Percentiles rank a stretch among this genome's conserved stretches.
Conservation (phyloP, 1,140 invertebrate species). For the Drosophila nigromelanica region DNA sequence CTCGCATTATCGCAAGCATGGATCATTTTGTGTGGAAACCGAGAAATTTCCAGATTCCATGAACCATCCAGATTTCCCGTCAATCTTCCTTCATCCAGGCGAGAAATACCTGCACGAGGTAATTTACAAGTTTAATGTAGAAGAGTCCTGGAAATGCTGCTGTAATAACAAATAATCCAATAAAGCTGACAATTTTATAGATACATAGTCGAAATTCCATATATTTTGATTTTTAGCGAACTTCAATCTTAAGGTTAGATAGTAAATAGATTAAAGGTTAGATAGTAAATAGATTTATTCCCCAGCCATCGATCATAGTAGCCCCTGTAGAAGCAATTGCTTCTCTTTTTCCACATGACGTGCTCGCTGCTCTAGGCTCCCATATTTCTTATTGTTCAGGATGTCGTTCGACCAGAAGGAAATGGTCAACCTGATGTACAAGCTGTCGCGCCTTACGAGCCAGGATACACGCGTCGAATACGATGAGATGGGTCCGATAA, state of each 20-base stretch:
- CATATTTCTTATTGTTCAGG: constrained; percentile 16
- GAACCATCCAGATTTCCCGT: constrained; percentile 86
- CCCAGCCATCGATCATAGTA: constrained; percentile 1
- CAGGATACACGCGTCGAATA: constrained; percentile 88
- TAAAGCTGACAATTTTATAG: constrained; percentile 31
- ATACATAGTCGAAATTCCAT: background rate
- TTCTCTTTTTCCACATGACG: background rate
- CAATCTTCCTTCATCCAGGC: constrained; percentile 86
- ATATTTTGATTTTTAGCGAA: background rate
- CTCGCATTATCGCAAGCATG: constrained; percentile 85
- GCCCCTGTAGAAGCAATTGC: background rate
- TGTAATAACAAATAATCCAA: constrained; percentile 46
- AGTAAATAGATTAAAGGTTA: too few species aligned
- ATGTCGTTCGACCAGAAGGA: constrained; percentile 76
- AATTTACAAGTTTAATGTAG: constrained; percentile 85
- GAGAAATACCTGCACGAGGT: constrained; percentile 88
- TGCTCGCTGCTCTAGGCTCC: background rate
- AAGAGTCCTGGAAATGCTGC: constrained; percentile 84
- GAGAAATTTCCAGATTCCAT: constrained; percentile 96
- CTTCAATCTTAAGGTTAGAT: too few species aligned
- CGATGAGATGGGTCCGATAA: constrained; percentile 96
- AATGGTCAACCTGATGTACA: constrained; percentile 62
- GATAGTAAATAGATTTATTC: background rate
- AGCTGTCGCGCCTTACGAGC: constrained; percentile 47
- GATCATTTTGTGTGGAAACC: constrained; percentile 95